Conservation (phyloP, 2,113 vertebrate species). For the Nyctibius bracteatus region DNA sequence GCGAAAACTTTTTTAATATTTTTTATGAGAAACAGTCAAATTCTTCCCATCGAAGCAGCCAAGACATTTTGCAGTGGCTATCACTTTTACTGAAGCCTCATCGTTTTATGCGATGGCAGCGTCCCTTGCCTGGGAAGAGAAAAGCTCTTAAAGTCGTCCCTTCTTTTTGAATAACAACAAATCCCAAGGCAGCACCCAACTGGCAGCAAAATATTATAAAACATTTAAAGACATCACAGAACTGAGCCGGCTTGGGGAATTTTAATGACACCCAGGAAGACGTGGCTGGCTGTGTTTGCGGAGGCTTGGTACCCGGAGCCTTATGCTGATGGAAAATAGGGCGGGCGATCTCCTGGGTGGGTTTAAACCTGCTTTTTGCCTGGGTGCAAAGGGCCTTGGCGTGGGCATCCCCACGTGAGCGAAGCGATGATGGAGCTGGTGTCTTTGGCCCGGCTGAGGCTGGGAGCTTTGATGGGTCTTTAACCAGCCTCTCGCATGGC, state of each 20-base stretch:
- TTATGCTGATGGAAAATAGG: neutral
- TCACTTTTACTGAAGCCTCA: slow-evolving; percentile 38
- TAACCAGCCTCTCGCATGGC: neutral
- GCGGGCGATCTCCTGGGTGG: neutral
- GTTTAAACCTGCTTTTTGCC: neutral
- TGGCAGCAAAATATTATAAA: neutral
- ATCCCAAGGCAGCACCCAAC: neutral
- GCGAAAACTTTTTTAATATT: slow-evolving; percentile 44
- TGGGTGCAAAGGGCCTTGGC: neutral
- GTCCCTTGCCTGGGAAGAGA: neutral
- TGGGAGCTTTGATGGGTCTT: neutral
- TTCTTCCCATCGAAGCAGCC: neutral
- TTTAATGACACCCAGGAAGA: neutral
- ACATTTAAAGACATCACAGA: neutral
- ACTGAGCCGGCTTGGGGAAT: neutral
- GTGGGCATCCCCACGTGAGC: neutral
- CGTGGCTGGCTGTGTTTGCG: neutral
- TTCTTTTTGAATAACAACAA: slow-evolving; percentile 48
- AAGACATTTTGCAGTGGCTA: slow-evolving; percentile 7
- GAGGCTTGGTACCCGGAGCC: neutral
- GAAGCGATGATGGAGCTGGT: neutral
- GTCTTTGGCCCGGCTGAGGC: neutral
- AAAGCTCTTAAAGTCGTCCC: slow-evolving; percentile 4
- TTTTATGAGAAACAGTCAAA: slow-evolving; percentile 32
- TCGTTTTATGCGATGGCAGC: neutral